Evolutionary conservation across 53 echinoderm and acorn worm genomes (phyloP).

Genomic region (Zoroaster sp.): DNA sequence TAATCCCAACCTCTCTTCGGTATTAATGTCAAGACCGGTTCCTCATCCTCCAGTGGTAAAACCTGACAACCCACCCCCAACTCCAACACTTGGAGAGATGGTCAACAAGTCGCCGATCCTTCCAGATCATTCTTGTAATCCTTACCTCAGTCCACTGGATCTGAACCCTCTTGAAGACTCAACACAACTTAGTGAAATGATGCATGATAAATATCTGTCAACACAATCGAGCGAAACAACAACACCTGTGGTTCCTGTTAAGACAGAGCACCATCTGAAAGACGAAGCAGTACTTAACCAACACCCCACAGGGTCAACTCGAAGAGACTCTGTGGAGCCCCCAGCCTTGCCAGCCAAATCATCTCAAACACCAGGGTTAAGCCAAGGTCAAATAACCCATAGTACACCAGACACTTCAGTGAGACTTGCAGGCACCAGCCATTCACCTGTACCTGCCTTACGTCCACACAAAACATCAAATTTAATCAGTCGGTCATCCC

Average conservation of each 20-base stretch:
- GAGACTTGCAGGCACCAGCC: not conserved
- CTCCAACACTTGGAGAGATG: not conserved
- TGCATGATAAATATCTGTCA: not conserved
- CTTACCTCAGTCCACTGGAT: not conserved
- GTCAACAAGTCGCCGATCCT: not conserved
- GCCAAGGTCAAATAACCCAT: not conserved
- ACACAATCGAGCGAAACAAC: not conserved
- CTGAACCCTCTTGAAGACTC: not conserved
- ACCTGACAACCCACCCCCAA: not conserved
- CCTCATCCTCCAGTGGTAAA: conserved; percentile 1
- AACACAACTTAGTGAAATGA: not conserved
- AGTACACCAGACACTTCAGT: not conserved
- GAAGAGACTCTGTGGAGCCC: not conserved
- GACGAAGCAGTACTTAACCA: not conserved
- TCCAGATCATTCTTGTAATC: not conserved
- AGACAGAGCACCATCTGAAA: not conserved
- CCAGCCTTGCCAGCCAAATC: not conserved
- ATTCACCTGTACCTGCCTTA: not conserved
- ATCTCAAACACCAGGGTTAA: not conserved
- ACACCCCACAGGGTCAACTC: not conserved
- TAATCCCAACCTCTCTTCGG: not conserved
- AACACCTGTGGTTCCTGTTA: not conserved
- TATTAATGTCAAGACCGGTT: conserved; percentile 35
- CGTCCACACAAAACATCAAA: conserved; percentile 1
- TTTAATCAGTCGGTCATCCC: not conserved